phyloP scores from a whole-genome alignment of 2,113 vertebrate species.

The Macquaria australasica region DNA sequence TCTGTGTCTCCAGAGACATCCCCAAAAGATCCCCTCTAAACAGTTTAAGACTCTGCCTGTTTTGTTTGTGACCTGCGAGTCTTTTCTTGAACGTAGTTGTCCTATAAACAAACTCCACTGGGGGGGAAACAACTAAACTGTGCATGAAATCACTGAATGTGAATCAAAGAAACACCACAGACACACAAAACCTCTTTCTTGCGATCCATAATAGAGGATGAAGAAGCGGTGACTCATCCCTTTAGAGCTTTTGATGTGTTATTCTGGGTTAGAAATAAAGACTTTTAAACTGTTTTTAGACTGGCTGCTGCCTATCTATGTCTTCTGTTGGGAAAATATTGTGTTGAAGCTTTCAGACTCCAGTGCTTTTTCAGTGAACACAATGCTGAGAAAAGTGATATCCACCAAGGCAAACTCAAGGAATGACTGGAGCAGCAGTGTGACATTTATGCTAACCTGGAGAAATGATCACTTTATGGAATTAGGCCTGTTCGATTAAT shows the following conservation, averaged over 20 bases:
- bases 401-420: background rate
- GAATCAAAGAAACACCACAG: background rate
- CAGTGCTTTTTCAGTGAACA: background rate
- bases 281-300: background rate
- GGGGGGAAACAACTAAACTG: background rate
- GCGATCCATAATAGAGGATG: background rate
- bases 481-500: no score
- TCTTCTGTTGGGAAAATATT: background rate
- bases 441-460: no score
- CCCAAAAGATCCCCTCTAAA: background rate
- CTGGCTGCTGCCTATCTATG: background rate
- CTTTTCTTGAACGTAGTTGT: background rate
- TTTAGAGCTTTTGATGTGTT: background rate
- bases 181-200: background rate
- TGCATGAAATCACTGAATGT: background rate
- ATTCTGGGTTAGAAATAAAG: background rate
- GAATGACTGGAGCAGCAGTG: background rate
- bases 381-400: background rate
- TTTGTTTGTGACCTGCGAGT: background rate
- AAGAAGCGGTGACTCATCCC: slow-evolving; percentile 1
- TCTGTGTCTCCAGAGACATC: background rate
- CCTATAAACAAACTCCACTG: background rate
- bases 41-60: no score
- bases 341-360: background rate
- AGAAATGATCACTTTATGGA: no score